These are phyloP conservation scores for Montipora capricornis DNA, from an alignment of 64 coral and sea anemone species.

Conservation along the genomic window DNA sequence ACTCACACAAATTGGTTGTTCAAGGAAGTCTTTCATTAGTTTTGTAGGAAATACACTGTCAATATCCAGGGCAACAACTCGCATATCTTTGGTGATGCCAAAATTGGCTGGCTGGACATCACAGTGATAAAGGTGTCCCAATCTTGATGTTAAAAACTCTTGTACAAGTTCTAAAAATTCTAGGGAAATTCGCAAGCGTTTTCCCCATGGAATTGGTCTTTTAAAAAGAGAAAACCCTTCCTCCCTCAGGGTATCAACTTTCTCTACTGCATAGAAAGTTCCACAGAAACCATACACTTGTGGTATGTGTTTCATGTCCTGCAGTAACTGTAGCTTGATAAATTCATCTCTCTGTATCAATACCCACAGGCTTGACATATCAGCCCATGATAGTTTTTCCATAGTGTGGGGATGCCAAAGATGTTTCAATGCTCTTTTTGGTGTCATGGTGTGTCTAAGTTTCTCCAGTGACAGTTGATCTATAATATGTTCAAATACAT, in stretches of 20 bases:
- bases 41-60: conserved; percentile 77
- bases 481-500: conserved; percentile 67
- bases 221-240: conserved; percentile 43
- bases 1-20: conserved; percentile 68
- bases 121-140: conserved; percentile 83
- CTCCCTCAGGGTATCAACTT: conserved; percentile 65
- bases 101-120: conserved; percentile 96
- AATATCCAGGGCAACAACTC: conserved; percentile 76
- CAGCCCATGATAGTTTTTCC: conserved; percentile 60
- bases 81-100: conserved; percentile 67
- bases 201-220: conserved; percentile 72
- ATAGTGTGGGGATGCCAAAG: conserved; percentile 72
- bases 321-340: conserved; percentile 78
- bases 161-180: conserved; percentile 72
- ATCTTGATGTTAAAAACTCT: conserved; percentile 58
- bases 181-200: conserved; percentile 59
- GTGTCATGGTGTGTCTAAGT: conserved; percentile 6
- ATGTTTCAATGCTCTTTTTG: background rate
- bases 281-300: conserved; percentile 93
- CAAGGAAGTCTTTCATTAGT: conserved; percentile 77
- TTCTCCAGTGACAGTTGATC: conserved; percentile 60
- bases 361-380: conserved; percentile 87
- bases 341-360: conserved; percentile 91
- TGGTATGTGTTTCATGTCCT: conserved; percentile 87
- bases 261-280: conserved; percentile 91